Evolutionary conservation across 2,888 invertebrate genomes (phyloP), one percentile per base, ranked within the genome.

Genomic region (Nephrotoma appendiculata): DNA sequence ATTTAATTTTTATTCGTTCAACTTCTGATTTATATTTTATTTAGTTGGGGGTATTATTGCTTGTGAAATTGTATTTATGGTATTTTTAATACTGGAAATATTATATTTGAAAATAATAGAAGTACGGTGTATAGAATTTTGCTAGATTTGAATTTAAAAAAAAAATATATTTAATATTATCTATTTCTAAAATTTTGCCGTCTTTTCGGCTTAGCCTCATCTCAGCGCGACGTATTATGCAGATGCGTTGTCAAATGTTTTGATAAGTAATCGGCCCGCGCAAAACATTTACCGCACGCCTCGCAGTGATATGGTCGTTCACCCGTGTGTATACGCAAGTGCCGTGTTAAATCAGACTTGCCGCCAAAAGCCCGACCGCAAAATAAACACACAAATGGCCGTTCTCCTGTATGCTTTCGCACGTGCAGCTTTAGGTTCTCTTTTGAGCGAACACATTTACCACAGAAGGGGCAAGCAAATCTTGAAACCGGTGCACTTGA

Each of bases 191-290:
- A 91, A 91, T 91, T 91, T 91, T 91, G 91, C 88, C 91, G 90
- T 90, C 91, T 91, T 91, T 91, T 92, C 90, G 91, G 91, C 91
- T 86, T 86, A 52, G 91, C 91, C 91, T 91, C 91, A 91, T 92
- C 91, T 92, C 92, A 91, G 91, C 92, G 92, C 87, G 91, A 95
- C 90, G 95, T 95, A 90, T 94, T 94, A 92, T 97, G 97, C 89
- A 97, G 96, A 92, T 97, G 97, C 45, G 97, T 97, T 88, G 97
- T 97, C 89, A 97, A 94, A 92, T 97, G 97, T 92, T 97, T 97
- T 89, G 97, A 97, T 87, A 97, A 94, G 90, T 97, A 97, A 91
- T 97, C 97, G 87, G 97, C 97, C 86, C 97, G 93, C 42, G 97
- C 97, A 92, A 97, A 97, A 91, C 97, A 97, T 92, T 97, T 97